Evolutionary conservation across 2,888 invertebrate genomes (phyloP), one percentile per base, ranked within the genome.

Genomic region (Orchestes rusci): DNA sequence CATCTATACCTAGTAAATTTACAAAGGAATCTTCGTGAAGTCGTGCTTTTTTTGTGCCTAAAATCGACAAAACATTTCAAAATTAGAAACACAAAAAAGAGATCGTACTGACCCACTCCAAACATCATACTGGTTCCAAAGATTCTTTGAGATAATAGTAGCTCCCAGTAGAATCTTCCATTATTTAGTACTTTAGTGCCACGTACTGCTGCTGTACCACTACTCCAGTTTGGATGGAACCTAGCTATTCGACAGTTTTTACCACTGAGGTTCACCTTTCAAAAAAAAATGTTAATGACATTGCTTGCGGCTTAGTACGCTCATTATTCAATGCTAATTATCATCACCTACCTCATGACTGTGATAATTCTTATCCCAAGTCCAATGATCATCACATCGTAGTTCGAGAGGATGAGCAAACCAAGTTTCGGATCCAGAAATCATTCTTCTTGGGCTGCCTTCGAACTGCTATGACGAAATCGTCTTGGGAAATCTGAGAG

Each of bases 61-160:
- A 8, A n/a, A 16, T 7, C 15, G 15, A 15, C 31, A 7, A n/a
- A 12, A 7, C 12, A 31, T 31, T 12, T n/a, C 34, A 16, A 10
- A 34, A 17, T 31, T 10, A 13, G 8, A 18, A 13, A 16, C 10
- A 29, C 23, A 28, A 29, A 13, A 4, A 13, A 12, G 12, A 2
- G 8, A 27, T 27, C 16, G 16, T 29, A 42, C 3, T 78, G 79
- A 29, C 79, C 80, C 34, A 82, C 71, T 12, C 84, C 84, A 56
- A 84, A 82, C 84, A 84, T 84, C 70, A 84, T 82, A 57, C 81
- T 76, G 1, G 84, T 84, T 16, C 84, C 83, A 59, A 82, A 83
- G 30, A 84, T 73, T 32, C 83, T 66, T 56, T 77, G 76, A 1
- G 79, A 76, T 1, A 61, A 48, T 32, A 58, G 55, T 43, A 84